Evolutionary conservation across 2,113 vertebrate genomes (phyloP), one percentile per base, ranked within the genome.

Genomic region (Pterocles orientalis): DNA sequence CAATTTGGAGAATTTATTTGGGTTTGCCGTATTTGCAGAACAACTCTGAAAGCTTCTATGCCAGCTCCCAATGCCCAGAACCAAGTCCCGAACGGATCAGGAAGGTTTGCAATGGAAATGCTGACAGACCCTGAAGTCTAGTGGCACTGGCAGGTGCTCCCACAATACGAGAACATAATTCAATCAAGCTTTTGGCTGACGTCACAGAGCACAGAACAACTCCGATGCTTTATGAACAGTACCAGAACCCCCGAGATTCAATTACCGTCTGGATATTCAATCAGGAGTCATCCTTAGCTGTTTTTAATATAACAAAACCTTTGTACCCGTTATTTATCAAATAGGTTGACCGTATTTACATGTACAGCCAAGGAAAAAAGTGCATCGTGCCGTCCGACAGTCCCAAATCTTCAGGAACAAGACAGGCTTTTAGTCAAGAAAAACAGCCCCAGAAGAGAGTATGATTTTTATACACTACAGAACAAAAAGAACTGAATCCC

Each of bases 241-340:
- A 97, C 97, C 97, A 98, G 97, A 98, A 97, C 97, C 96, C 97
- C 96, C 3, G 10, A 98, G 97, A 98, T 98, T 98, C 96, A 98
- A 98, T 98, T 98, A 98, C 86, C 54, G 92, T 33, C 96, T 92
- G 78, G 97, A 97, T 98, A 97, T 97, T 97, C 95, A 90, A 97
- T 95, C 95, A 98, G 90, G 93, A 96, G 95, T 95, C 97, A 80
- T 96, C 90, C 96, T 97, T 92, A 96, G 96, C 97, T 96, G 95
- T 91, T 94, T 97, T 97, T 97, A 96, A 97, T 96, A 94, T 83
- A 97, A 93, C 97, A 96, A 98, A 98, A 94, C 96, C 92, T 97
- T 83, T 93, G 97, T 94, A 96, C 94, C 92, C 16, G 96, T 96
- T 97, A 96, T 96, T 98, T 96, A 90, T 97, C 97, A 97, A 96